Evolutionary conservation across 2,113 vertebrate genomes (phyloP), one percentile per base, ranked within the genome.

Genomic region (Oncorhynchus mykiss): DNA sequence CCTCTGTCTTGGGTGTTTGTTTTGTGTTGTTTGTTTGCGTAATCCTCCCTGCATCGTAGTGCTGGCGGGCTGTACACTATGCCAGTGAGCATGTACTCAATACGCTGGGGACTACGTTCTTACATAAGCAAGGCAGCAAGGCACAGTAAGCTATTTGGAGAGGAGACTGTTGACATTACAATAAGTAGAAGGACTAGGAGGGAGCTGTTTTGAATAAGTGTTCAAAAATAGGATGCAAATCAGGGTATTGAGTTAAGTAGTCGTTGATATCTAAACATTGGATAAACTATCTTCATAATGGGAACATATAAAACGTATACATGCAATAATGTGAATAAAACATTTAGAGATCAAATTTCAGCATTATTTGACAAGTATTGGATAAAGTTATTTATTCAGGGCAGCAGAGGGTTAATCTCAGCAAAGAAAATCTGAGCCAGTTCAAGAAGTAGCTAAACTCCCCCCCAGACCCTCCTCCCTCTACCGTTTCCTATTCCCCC

Each of bases 121-220:
- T 78, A 77, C 72, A 78, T 85, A 84, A 81, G 71, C 66, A 75
- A 31, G 72, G 39, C 51, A 14, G 39, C 39, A 45, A 45, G 2
- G 39, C 54, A 64, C 60, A 75, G 31, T 78, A 78, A 84, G 80
- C 85, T 80, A 78, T 16, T 27, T 67, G 65, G 25, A 27, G 25
- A 24, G 31, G 67, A 39, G 67, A 31, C 27, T 68, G 59, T 62
- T 22, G n/a, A 62, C 20, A 22, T 8, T 62, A 22, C n/a, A 62
- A 8, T 22, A 62, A 62, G 54, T 20, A 57, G n/a, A 62, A 54
- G n/a, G 18, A 62, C 59, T 24, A 22, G 5, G n/a, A 6, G 59
- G 18, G n/a, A 62, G n/a, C 16, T 0, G 59, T 62, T 62, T 62
- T 62, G 2, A 62, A n/a, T n/a, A 20, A 18, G 59, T 62, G n/a